Conservation (phyloP, 2,888 invertebrate genomes). For the Brachyptera risi region DNA sequence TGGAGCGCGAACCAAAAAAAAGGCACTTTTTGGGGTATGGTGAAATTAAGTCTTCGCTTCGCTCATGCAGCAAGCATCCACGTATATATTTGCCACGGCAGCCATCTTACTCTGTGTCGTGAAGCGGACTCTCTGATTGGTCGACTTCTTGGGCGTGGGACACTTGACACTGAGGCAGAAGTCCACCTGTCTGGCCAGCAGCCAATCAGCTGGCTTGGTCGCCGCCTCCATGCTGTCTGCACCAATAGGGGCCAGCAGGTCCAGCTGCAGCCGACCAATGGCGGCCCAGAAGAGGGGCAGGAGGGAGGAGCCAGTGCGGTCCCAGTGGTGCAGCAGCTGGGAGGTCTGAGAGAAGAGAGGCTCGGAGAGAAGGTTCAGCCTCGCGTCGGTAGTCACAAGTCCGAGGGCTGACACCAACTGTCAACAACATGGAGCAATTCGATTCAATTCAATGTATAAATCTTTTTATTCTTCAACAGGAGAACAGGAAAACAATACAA, state of each 20-base stretch:
- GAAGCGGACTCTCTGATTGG: neutral
- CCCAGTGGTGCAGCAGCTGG: constrained; percentile 53
- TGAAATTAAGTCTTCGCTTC: no score
- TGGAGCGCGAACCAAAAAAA: no score
- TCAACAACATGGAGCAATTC: no score
- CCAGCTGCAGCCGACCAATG: neutral
- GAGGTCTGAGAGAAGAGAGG: constrained; percentile 31
- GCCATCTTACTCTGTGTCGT: neutral
- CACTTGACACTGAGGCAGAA: constrained; percentile 26
- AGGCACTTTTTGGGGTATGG: no score
- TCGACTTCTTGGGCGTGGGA: neutral
- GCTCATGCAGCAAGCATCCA: no score
- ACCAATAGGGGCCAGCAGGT: neutral
- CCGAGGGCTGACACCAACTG: constrained; percentile 49
- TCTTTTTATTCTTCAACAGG: no score
- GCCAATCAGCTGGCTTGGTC: constrained; percentile 2
- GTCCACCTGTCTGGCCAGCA: constrained; percentile 24
- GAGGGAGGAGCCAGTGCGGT: constrained; percentile 33
- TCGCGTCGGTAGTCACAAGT: constrained; percentile 44
- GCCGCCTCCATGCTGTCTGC: no score
- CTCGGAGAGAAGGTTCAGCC: constrained; percentile 50
- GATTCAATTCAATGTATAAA: no score
- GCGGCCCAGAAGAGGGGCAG: constrained; percentile 44
- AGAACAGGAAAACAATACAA: no score
- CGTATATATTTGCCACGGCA: no score